Evolutionary conservation across 2,888 invertebrate genomes (phyloP), one percentile per base, ranked within the genome.

Genomic region (Caenorhabditis wallacei): DNA sequence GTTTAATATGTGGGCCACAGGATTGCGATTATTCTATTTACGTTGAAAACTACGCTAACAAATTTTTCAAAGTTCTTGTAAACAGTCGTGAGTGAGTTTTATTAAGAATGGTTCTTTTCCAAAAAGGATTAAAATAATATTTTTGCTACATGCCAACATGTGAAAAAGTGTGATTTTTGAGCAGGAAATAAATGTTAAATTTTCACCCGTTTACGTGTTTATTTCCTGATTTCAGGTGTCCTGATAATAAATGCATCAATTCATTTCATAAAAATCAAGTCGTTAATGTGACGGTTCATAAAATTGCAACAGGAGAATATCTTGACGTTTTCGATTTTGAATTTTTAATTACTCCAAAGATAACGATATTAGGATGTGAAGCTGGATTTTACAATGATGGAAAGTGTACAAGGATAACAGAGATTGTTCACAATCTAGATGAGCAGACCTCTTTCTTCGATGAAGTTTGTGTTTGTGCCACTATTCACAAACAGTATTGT

Each of bases 221-320:
- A 16, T 22, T 59, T n/a, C 13, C 2, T 7, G 20, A 20, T 56
- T 46, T 11, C 64, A 74, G 74, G 63, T 74, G 64, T 26, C 51
- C 26, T 26, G 46, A 11, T 11, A 20, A 11, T 1, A 8, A 18
- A 2, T 74, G 74, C 46, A 0, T 0, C 0, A 53, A 20, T 7
- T 16, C 56, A 0, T 63, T 74, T 18, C 8, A 20, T 4, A 18
- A 20, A 0, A 30, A 22, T 11, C 37, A 64, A n/a, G 54, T 26
- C 1, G 63, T 66, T 1, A 75, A 75, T 57, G 37, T 75, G 13
- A 75, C 66, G 0, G 37, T 75, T n/a, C 18, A 24, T 8, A 75
- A 75, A 11, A 48, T 18, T 13, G 7, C n/a, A 2, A 13, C 30
- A 3, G 18, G 24, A 3, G 37, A n/a, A 1, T 56, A 37, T 22